phyloP scores from a whole-genome alignment of 2,888 invertebrate species.

The Acronicta aceris region DNA sequence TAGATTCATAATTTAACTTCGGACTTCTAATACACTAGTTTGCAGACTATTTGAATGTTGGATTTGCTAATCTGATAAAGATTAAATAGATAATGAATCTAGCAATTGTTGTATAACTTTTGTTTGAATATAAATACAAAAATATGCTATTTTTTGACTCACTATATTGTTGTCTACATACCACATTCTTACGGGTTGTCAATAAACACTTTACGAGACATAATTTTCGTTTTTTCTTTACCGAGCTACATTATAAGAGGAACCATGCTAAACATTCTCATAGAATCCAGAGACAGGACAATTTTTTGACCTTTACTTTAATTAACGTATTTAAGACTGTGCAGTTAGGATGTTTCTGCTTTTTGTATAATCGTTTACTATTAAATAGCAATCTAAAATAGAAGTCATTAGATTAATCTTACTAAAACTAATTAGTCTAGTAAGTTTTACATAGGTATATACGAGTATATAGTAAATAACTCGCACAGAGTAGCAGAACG shows the following conservation, averaged over 20 bases:
- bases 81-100: slow-evolving; percentile 26
- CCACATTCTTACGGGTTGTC: too few relatives aligned
- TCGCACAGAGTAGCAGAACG: slow-evolving; percentile 9
- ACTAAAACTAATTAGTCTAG: slow-evolving; percentile 32
- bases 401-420: slow-evolving; percentile 8
- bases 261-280: too few relatives aligned
- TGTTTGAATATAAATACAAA: slow-evolving; percentile 11
- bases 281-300: too few relatives aligned
- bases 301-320: too few relatives aligned
- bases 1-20: slow-evolving; percentile 72
- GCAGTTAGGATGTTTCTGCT: too few relatives aligned
- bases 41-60: slow-evolving; percentile 53
- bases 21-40: slow-evolving; percentile 60
- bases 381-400: background rate
- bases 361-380: too few relatives aligned
- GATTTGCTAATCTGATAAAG: slow-evolving; percentile 48
- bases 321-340: too few relatives aligned
- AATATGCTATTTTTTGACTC: slow-evolving; percentile 9
- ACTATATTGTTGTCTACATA: background rate
- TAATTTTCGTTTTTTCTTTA: too few relatives aligned
- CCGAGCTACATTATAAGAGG: too few relatives aligned
- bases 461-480: background rate
- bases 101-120: slow-evolving; percentile 12
- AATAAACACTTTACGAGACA: too few relatives aligned
- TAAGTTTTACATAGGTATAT: background rate